Percentiles rank a stretch among this genome's conserved stretches.
phyloP scores from a whole-genome alignment of 2,888 invertebrate species.

The Resseliella maxima region DNA sequence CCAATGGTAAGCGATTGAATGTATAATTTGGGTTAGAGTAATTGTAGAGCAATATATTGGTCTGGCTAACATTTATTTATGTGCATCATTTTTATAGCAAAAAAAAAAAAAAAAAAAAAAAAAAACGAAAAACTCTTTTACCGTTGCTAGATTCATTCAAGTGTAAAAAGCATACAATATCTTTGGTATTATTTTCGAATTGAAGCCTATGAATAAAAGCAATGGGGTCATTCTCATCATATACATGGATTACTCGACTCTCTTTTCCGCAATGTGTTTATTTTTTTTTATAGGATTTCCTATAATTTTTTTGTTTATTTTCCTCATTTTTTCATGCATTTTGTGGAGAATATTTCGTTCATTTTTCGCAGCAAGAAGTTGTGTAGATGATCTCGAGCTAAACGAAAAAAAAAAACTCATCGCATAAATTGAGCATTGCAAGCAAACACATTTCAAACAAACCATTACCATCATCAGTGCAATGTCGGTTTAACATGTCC shows the following conservation, averaged over 20 bases:
- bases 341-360: too few species aligned
- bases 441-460: not conserved
- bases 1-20: not conserved
- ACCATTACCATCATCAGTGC: not conserved
- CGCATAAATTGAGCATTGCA: slow-evolving; percentile 17
- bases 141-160: not conserved
- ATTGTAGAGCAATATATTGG: not conserved
- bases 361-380: slow-evolving; percentile 17
- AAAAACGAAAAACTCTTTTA: too few species aligned
- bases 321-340: not conserved
- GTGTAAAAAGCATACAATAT: not conserved
- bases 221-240: slow-evolving; percentile 51
- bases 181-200: not conserved
- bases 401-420: slow-evolving; percentile 9
- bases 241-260: not conserved
- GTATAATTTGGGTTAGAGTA: not conserved
- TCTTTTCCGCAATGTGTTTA: slow-evolving; percentile 41
- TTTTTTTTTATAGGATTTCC: not conserved
- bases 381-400: not conserved
- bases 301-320: not conserved
- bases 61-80: slow-evolving; percentile 16
- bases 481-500: slow-evolving; percentile 29
- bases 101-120: too few species aligned
- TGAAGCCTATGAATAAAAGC: slow-evolving; percentile 48
- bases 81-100: not conserved